These are phyloP conservation scores for Leuciscus idus DNA, from an alignment of 2,113 vertebrate species.

Conservation along the genomic window DNA sequence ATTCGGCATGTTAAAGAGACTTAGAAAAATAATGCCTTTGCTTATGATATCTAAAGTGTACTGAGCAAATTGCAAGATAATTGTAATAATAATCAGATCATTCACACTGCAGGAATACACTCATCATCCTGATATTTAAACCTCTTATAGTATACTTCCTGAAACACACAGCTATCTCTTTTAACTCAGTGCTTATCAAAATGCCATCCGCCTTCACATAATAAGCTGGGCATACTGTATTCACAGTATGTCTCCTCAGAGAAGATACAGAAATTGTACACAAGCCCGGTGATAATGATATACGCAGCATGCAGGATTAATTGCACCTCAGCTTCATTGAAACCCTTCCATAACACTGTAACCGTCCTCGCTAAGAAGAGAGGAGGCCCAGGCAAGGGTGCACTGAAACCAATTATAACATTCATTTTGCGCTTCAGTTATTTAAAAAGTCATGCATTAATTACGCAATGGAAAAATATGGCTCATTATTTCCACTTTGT, in stretches of 20 bases:
- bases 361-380: conserved; percentile 22
- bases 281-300: conserved; percentile 48
- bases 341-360: conserved; percentile 49
- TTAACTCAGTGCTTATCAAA: conserved; percentile 33
- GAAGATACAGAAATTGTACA: conserved; percentile 48
- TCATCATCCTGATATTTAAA: conserved; percentile 39
- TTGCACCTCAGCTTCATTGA: conserved; percentile 50
- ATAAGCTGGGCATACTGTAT: conserved; percentile 20
- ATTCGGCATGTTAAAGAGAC: background rate
- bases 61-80: conserved; percentile 20
- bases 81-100: conserved; percentile 15
- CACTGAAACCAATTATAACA: conserved; percentile 59
- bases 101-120: conserved; percentile 30
- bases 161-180: conserved; percentile 6
- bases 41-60: background rate
- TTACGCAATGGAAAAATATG: conserved; percentile 61
- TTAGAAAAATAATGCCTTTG: background rate
- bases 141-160: conserved; percentile 32
- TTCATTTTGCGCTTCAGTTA: conserved; percentile 62
- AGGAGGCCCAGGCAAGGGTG: conserved; percentile 47
- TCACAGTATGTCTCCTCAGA: conserved; percentile 36
- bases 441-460: conserved; percentile 62
- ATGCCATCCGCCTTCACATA: conserved; percentile 28
- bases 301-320: conserved; percentile 49
- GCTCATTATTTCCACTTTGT: conserved; percentile 58